These are phyloP conservation scores for Trichonephila clavipes DNA, from an alignment of 1,140 invertebrate species.

Conservation along the genomic window DNA sequence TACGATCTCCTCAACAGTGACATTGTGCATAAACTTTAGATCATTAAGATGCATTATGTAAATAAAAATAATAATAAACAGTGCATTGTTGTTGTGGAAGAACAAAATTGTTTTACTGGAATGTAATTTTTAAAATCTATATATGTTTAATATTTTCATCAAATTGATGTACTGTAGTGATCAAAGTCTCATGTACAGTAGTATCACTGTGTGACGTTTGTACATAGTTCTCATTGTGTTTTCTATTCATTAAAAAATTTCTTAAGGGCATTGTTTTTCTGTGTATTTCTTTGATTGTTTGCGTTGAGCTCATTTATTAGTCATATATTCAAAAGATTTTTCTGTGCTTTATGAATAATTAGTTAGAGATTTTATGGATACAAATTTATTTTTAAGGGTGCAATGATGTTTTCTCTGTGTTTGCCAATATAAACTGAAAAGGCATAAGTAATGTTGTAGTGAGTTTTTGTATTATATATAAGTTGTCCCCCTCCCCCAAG, in stretches of 20 bases:
- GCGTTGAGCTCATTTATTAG: neutral
- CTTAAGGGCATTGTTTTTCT: neutral
- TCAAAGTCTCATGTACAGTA: slow-evolving; percentile 65
- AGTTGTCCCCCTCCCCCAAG: no score
- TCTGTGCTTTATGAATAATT: no score
- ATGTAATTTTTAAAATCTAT: slow-evolving; percentile 75
- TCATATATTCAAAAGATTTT: no score
- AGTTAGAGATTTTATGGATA: no score
- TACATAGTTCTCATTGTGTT: slow-evolving; percentile 74
- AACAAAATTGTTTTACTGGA: slow-evolving; percentile 51
- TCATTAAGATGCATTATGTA: neutral
- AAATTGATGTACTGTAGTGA: slow-evolving; percentile 64
- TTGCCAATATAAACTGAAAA: no score
- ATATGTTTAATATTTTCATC: slow-evolving; percentile 70
- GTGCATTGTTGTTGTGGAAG: slow-evolving; percentile 69
- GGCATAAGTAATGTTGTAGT: no score
- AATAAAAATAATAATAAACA: neutral
- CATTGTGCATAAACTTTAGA: neutral
- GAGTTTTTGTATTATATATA: no score
- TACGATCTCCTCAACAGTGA: slow-evolving; percentile 71
- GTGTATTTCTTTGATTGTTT: neutral
- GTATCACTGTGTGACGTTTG: slow-evolving; percentile 68
- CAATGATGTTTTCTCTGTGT: no score
- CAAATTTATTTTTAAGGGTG: no score
- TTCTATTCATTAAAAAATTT: slow-evolving; percentile 71